Percentiles rank a stretch among this genome's conserved stretches.
Conservation (phyloP, 2,888 invertebrate species). For the Holacanthella duospinosa region DNA sequence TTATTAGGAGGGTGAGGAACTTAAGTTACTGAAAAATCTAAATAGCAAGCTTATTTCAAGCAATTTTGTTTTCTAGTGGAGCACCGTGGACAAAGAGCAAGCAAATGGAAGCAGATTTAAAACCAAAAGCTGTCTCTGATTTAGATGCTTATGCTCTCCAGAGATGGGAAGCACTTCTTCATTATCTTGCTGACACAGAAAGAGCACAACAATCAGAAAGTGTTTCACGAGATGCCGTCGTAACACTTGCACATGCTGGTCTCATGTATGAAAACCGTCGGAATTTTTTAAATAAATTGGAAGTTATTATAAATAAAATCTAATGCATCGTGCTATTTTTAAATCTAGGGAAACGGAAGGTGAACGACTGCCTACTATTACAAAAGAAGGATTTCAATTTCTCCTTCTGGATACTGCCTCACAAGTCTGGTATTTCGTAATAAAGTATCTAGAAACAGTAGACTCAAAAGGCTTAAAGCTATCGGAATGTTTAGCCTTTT, state of each 20-base stretch:
- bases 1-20: constrained; percentile 71
- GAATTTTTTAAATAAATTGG: not conserved
- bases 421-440: constrained; percentile 94
- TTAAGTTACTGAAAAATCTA: no score
- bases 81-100: constrained; percentile 79
- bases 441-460: constrained; percentile 88
- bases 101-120: constrained; percentile 70
- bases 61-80: constrained; percentile 49
- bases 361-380: constrained; percentile 75
- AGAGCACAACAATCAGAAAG: constrained; percentile 69
- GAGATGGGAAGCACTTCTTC: constrained; percentile 91
- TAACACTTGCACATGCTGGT: constrained; percentile 82
- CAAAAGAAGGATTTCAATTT: constrained; percentile 94
- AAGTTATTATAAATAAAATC: not conserved
- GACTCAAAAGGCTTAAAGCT: constrained; percentile 64
- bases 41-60: not conserved
- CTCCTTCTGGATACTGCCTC: constrained; percentile 82
- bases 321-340: constrained; percentile 18
- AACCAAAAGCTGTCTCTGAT: constrained; percentile 57
- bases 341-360: constrained; percentile 54
- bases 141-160: constrained; percentile 83
- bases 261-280: constrained; percentile 72
- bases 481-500: constrained; percentile 83
- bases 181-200: constrained; percentile 72
- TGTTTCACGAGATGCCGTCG: constrained; percentile 85